Percentiles rank a stretch among this genome's conserved stretches.
Conservation (phyloP, 2,113 vertebrate genomes). For the Odocoileus hemionus region DNA sequence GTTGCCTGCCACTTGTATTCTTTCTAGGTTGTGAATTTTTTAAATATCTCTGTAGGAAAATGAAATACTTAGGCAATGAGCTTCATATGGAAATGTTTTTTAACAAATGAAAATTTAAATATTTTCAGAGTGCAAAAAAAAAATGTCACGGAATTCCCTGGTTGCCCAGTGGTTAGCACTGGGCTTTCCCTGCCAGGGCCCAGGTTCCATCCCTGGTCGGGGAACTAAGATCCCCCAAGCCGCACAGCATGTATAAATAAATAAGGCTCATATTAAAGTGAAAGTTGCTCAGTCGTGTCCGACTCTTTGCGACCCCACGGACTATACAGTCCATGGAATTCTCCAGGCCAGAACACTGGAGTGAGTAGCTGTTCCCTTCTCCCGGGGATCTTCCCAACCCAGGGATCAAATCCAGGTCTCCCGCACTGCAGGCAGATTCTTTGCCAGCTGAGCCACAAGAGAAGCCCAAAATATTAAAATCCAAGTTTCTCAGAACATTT, state of each 20-base stretch:
- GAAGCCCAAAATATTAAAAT: background rate
- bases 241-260: background rate
- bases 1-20: too few species aligned
- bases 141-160: background rate
- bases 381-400: background rate
- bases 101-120: background rate
- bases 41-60: background rate
- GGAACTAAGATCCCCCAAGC: background rate
- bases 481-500: background rate
- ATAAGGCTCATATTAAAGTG: background rate
- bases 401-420: background rate
- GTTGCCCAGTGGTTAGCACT: rapidly evolving
- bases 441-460: background rate
- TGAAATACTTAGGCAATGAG: background rate
- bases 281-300: background rate
- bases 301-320: background rate
- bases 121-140: background rate
- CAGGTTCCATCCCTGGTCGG: background rate
- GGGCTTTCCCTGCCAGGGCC: background rate
- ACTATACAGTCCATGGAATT: background rate
- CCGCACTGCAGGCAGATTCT: background rate
- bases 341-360: background rate
- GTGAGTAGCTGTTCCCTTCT: background rate
- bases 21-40: background rate
- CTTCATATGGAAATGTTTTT: background rate